Evolutionary conservation across 2,113 vertebrate genomes (phyloP).

Genomic region (Chlamydotis undulata): DNA sequence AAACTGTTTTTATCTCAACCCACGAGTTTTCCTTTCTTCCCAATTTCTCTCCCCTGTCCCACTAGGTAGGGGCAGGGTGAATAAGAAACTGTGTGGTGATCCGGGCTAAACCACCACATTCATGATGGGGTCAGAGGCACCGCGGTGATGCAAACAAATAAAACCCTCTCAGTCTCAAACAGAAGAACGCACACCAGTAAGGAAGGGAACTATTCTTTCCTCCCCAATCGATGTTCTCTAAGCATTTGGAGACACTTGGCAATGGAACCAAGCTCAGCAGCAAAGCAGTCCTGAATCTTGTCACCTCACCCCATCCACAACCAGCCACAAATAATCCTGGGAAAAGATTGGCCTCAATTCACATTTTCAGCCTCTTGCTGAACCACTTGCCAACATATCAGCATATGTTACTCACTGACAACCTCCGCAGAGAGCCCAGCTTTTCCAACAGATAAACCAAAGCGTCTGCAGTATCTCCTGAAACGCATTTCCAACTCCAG

Average conservation of each 20-base stretch:
- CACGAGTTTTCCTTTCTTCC: too few relatives aligned
- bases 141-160: neutral
- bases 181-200: neutral
- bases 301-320: neutral
- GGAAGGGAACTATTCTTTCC: neutral
- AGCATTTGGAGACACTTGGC: neutral
- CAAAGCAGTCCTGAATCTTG: neutral
- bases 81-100: too few relatives aligned
- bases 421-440: neutral
- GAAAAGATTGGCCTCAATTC: neutral
- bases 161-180: neutral
- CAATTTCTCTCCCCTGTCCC: too few relatives aligned
- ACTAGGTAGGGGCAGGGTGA: too few relatives aligned
- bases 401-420: neutral
- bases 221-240: neutral
- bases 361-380: neutral
- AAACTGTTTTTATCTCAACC: too few relatives aligned
- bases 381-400: neutral
- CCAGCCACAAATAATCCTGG: neutral
- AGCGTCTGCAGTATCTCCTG: neutral
- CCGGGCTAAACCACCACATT: too few relatives aligned
- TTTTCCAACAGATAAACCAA: neutral
- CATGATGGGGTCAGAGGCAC: neutral
- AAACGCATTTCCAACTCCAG: neutral
- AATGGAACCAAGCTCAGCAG: neutral